These are phyloP conservation scores for Nebria ingens DNA, from an alignment of 1,140 invertebrate genomes.

Conservation along the genomic window DNA sequence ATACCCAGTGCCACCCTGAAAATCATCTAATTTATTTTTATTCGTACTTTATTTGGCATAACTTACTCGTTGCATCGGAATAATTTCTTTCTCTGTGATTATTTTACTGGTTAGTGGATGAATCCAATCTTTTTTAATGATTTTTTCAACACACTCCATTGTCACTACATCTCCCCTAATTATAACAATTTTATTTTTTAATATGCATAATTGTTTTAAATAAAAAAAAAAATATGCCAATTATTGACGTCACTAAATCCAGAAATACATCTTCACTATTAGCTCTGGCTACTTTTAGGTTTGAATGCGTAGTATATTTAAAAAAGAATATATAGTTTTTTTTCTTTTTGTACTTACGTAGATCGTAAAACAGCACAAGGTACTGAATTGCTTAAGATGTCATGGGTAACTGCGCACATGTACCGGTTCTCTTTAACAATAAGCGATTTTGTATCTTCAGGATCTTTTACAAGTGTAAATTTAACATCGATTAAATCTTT, in stretches of 20 bases:
- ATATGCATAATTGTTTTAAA: neutral
- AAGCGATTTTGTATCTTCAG: constrained; percentile 68
- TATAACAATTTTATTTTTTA: constrained; percentile 1
- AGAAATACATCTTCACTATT: no score
- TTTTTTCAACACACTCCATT: constrained; percentile 90
- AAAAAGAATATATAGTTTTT: constrained; percentile 19
- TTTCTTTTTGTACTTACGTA: constrained; percentile 65
- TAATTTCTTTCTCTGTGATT: constrained; percentile 89
- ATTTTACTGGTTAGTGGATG: constrained; percentile 86
- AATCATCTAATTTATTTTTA: constrained; percentile 22
- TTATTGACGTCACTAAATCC: no score
- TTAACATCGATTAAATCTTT: constrained; percentile 93
- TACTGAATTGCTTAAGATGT: constrained; percentile 88
- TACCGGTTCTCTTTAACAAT: constrained; percentile 82
- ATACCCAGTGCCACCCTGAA: constrained; percentile 90
- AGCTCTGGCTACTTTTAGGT: neutral
- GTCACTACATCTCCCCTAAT: constrained; percentile 90
- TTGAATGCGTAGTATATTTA: neutral
- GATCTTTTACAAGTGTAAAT: constrained; percentile 83
- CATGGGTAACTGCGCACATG: constrained; percentile 95
- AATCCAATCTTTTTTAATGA: constrained; percentile 95
- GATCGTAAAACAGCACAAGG: constrained; percentile 85
- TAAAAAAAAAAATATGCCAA: neutral
- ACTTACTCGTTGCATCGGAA: constrained; percentile 74
- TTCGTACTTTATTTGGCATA: constrained; percentile 13